Evolutionary conservation across 2,113 vertebrate species (phyloP).

Genomic region (Acanthochromis polyacanthus): DNA sequence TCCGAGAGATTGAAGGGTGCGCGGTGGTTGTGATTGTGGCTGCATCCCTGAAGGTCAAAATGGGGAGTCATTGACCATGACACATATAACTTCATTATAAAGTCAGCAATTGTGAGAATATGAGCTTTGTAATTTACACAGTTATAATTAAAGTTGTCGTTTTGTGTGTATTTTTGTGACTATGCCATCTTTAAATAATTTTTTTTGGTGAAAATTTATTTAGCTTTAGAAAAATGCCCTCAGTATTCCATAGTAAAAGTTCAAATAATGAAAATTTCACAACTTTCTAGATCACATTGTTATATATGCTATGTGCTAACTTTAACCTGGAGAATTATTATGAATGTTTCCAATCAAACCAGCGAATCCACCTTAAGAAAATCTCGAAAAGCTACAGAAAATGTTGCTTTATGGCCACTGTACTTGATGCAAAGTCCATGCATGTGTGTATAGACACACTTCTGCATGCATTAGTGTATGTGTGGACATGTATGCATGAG

Average conservation of each 20-base stretch:
- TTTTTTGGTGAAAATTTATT: not conserved
- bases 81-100: constrained; percentile 36
- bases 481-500: constrained; percentile 44
- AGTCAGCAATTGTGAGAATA: constrained; percentile 14
- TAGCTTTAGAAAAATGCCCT: too few relatives aligned
- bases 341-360: too few relatives aligned
- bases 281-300: too few relatives aligned
- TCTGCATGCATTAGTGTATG: constrained; percentile 19
- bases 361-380: not conserved
- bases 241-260: too few relatives aligned
- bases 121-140: not conserved
- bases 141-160: not conserved
- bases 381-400: not conserved
- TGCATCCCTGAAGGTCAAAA: constrained; percentile 53
- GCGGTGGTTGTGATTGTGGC: constrained; percentile 19
- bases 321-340: too few relatives aligned
- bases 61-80: constrained; percentile 18
- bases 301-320: too few relatives aligned
- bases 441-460: constrained; percentile 19
- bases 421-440: constrained; percentile 10
- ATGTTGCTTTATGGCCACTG: not conserved
- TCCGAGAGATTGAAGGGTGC: constrained; percentile 49
- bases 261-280: too few relatives aligned
- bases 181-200: not conserved
- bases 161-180: not conserved